phyloP scores from a whole-genome alignment of 2,113 vertebrate species.

The Aepyceros melampus region DNA sequence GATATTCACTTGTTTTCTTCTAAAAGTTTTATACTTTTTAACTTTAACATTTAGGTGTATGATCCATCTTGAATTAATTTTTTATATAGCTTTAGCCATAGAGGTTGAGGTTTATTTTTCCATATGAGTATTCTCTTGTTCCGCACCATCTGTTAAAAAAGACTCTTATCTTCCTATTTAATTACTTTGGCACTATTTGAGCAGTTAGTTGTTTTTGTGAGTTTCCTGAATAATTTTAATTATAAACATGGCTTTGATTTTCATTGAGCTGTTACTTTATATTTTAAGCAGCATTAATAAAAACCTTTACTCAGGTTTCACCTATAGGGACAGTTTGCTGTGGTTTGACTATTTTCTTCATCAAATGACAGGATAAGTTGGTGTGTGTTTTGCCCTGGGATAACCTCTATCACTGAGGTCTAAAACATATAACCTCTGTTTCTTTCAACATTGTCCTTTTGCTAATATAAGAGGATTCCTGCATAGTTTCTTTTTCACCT shows the following conservation, averaged over 20 bases:
- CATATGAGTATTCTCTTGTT: not conserved
- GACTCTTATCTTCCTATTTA: not conserved
- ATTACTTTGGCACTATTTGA: constrained; percentile 15
- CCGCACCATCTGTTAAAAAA: not conserved
- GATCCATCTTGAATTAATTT: not conserved
- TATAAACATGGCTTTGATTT: not conserved
- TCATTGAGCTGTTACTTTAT: not conserved
- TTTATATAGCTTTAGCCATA: not conserved
- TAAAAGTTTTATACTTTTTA: constrained; percentile 6
- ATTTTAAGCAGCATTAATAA: not conserved
- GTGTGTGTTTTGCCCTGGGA: not conserved
- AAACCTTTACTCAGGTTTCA: not conserved
- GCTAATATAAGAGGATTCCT: not conserved
- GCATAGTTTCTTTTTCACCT: not conserved
- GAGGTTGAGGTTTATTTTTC: not conserved
- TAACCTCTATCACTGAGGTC: not conserved
- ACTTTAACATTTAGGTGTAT: not conserved
- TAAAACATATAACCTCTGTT: not conserved
- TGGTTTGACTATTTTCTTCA: not conserved
- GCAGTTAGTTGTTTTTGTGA: not conserved
- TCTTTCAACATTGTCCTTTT: not conserved
- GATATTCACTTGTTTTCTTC: not conserved
- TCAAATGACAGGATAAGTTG: not conserved
- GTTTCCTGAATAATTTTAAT: not conserved
- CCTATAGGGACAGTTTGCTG: not conserved